Evolutionary conservation across 2,888 invertebrate species (phyloP).

Genomic region (Lottia scabra): DNA sequence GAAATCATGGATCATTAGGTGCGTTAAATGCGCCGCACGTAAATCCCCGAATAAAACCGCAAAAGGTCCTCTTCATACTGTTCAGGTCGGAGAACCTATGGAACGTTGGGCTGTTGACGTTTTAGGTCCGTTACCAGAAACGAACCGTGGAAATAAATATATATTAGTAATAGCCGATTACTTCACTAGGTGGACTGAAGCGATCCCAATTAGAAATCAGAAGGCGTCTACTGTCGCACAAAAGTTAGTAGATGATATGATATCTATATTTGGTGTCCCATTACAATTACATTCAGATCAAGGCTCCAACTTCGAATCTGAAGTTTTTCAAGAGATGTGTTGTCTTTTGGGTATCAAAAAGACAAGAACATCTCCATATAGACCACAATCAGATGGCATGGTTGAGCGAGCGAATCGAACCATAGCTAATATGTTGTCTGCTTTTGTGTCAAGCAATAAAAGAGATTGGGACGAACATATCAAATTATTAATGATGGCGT

Average conservation of each 20-base stretch:
- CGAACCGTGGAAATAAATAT: conserved; percentile 1
- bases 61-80: background rate
- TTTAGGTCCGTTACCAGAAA: background rate
- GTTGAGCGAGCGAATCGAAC: background rate
- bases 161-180: no score
- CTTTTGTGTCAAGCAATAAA: background rate
- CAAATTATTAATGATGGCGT: background rate
- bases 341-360: background rate
- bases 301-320: background rate
- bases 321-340: no score
- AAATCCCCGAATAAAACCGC: background rate
- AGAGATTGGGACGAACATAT: no score
- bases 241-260: background rate
- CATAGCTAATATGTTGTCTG: background rate
- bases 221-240: conserved; percentile 1
- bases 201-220: background rate
- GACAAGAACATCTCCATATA: background rate
- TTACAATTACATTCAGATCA: background rate
- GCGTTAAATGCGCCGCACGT: background rate
- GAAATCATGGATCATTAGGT: background rate
- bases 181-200: conserved; percentile 6
- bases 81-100: background rate
- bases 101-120: conserved; percentile 10
- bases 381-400: background rate
- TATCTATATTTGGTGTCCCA: conserved; percentile 1